Evolutionary conservation across 2,888 invertebrate species (phyloP), one percentile per base, ranked within the genome.

Genomic region (Trachelus stipa): DNA sequence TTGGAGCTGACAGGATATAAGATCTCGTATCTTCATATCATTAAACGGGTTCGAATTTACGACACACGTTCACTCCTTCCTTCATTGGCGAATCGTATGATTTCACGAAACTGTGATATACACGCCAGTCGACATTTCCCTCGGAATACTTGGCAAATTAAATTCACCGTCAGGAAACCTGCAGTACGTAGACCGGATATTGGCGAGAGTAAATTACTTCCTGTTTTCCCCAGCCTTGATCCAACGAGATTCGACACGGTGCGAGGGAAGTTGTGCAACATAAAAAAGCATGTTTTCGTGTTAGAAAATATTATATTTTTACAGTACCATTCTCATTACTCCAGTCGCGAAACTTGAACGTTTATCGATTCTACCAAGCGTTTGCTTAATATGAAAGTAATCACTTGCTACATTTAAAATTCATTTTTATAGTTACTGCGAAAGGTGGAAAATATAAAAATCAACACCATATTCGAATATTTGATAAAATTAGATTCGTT

Each of bases 161-260:
- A 79, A 81, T 85, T 83, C 73, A 77, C 75, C 78, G 69, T 33
- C n/a, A 40, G 73, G 73, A 35, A 77, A 76, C 68, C 34, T 69
- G 30, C 23, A 56, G 56, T 56, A 56, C 56, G 56, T 56, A 56
- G 23, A 73, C 77, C 79, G 77, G 80, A 81, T 84, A 81, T 81
- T 84, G 81, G 80, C 81, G 75, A 71, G 76, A 77, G 78, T 79
- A 80, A 85, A 85, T 85, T 83, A 84, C 83, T 83, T 82, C 75
- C 82, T 77, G 77, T 78, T 79, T 73, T 77, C 71, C 56, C 12
- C 56, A 56, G 56, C 0, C 23, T 56, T 23, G 23, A 56, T 56
- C 56, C 56, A 56, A 56, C 56, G 23, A 56, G 23, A 56, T 56
- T 56, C 9, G 56, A 9, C 15, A 2, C 56, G 23, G 23, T 1